Evolutionary conservation across 2,888 invertebrate species (phyloP).

Genomic region (Synanthedon tipuliformis): DNA sequence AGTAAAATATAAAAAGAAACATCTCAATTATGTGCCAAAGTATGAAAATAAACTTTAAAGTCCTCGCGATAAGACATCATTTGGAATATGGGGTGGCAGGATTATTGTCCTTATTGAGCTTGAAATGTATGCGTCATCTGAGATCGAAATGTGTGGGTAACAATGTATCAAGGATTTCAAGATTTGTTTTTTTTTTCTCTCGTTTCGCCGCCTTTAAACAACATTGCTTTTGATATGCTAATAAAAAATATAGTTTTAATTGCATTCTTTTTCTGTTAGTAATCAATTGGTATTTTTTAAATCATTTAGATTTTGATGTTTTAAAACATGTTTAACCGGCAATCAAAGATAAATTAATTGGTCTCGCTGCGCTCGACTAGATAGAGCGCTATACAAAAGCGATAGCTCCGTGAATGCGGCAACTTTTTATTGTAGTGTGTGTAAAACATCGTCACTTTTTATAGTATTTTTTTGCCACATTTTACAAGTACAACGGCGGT

Average conservation of each 20-base stretch:
- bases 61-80: constrained; percentile 9
- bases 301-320: too few relatives aligned
- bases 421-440: too few relatives aligned
- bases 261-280: constrained; percentile 7
- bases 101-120: constrained; percentile 8
- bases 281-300: background rate
- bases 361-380: too few relatives aligned
- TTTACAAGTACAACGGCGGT: too few relatives aligned
- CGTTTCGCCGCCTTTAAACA: constrained; percentile 16
- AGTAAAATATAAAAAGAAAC: constrained; percentile 19
- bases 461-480: too few relatives aligned
- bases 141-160: constrained; percentile 47
- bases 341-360: too few relatives aligned
- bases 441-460: too few relatives aligned
- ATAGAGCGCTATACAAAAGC: too few relatives aligned
- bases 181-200: constrained; percentile 32
- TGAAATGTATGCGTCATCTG: constrained; percentile 38
- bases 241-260: constrained; percentile 33
- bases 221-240: constrained; percentile 39
- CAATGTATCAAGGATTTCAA: constrained; percentile 51
- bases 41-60: constrained; percentile 1
- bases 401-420: too few relatives aligned
- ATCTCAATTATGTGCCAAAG: constrained; percentile 23
- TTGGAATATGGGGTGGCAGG: constrained; percentile 9
- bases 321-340: too few relatives aligned